Evolutionary conservation across 2,888 invertebrate species (phyloP).

Genomic region (Sphaerophoria rueppellii): DNA sequence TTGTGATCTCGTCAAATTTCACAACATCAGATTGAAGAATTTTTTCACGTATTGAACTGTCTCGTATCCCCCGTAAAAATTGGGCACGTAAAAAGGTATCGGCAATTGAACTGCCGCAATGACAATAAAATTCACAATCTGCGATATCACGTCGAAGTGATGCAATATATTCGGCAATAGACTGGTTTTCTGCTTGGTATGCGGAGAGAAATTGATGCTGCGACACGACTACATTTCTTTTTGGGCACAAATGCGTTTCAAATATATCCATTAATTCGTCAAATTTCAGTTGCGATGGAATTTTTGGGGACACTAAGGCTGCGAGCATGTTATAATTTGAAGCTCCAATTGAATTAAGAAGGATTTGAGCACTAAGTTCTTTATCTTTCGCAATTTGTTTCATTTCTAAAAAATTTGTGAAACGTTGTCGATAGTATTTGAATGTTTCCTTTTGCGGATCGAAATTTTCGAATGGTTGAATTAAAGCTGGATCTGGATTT

Average conservation of each 20-base stretch:
- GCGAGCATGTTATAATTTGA: background rate
- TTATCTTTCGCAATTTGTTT: background rate
- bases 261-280: background rate
- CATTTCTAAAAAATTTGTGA: background rate
- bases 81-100: background rate
- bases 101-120: background rate
- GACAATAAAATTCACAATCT: background rate
- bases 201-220: conserved; percentile 1
- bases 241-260: background rate
- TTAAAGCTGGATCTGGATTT: background rate
- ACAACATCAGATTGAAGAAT: background rate
- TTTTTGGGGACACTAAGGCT: background rate
- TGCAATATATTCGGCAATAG: background rate
- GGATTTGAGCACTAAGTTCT: background rate
- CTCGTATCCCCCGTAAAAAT: background rate
- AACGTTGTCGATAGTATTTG: background rate
- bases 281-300: background rate
- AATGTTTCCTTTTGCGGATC: background rate
- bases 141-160: background rate
- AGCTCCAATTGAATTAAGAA: conserved; percentile 2
- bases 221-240: conserved; percentile 3
- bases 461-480: background rate
- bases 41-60: background rate
- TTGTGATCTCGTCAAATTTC: no score
- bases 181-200: background rate